These are phyloP conservation scores for Coptodon rendalli DNA, from an alignment of 2,113 vertebrate genomes.

Conservation along the genomic window DNA sequence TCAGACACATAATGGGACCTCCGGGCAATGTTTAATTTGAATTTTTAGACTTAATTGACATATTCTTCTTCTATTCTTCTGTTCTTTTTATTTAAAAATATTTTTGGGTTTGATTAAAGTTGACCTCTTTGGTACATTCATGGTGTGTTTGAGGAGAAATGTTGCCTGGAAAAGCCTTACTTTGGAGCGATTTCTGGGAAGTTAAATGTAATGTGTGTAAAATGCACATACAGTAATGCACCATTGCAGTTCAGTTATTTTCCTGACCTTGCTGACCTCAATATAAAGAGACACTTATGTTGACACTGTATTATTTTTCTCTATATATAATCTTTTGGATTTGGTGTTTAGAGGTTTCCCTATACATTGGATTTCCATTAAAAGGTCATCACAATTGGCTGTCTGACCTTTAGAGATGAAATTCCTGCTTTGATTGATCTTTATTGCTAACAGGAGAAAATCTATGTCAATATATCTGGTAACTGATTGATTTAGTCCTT, in stretches of 20 bases:
- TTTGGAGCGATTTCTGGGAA: neutral
- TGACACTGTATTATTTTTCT: neutral
- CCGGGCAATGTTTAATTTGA: too few relatives aligned
- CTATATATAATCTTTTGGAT: neutral
- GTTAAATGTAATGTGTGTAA: too few relatives aligned
- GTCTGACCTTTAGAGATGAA: neutral
- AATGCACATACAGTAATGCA: neutral
- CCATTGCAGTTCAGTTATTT: neutral
- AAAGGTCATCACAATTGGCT: neutral
- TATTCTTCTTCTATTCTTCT: neutral
- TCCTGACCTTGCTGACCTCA: neutral
- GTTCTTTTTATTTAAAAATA: neutral
- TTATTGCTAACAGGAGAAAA: neutral
- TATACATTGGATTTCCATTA: neutral
- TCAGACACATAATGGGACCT: neutral
- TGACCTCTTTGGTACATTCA: neutral
- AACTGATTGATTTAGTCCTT: neutral
- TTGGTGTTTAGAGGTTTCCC: neutral
- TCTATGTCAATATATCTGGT: neutral
- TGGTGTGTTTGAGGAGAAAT: neutral
- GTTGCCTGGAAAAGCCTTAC: too few relatives aligned
- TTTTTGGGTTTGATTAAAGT: neutral
- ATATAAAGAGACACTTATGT: neutral
- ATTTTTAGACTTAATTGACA: too few relatives aligned
- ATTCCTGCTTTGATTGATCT: neutral